Evolutionary conservation across 2,888 invertebrate species (phyloP).

Genomic region (Odontothrips loti): DNA sequence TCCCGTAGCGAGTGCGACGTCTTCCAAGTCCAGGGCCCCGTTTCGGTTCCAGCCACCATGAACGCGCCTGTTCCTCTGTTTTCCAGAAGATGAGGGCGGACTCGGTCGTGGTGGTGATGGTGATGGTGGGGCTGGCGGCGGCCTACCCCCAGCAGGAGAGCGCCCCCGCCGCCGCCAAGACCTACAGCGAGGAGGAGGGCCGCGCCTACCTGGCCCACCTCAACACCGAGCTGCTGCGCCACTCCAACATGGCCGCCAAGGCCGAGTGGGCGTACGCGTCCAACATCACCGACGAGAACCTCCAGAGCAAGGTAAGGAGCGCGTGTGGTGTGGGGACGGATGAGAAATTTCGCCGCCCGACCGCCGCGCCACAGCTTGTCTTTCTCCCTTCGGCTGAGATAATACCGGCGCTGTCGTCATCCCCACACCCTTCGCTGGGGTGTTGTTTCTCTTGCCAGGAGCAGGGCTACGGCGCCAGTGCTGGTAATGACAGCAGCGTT

Average conservation of each 20-base stretch:
- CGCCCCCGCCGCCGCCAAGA: constrained; percentile 12
- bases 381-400: no score
- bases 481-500: no score
- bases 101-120: background rate
- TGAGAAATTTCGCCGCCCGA: no score
- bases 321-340: no score
- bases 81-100: no score
- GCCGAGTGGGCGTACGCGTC: constrained; percentile 73
- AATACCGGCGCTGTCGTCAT: background rate
- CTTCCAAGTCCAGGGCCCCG: no score
- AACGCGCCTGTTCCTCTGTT: no score
- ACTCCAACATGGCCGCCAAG: constrained; percentile 56
- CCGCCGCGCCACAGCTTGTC: no score
- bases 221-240: constrained; percentile 57
- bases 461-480: background rate
- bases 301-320: constrained; percentile 51
- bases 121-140: background rate
- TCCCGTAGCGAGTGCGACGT: no score
- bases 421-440: background rate
- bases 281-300: constrained; percentile 69
- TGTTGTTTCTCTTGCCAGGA: background rate
- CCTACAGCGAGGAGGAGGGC: background rate
- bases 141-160: background rate
- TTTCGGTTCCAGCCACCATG: no score
- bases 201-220: constrained; percentile 57